These are phyloP conservation scores for Zosterops hypoxanthus DNA, from an alignment of 2,113 vertebrate species.

Conservation along the genomic window DNA sequence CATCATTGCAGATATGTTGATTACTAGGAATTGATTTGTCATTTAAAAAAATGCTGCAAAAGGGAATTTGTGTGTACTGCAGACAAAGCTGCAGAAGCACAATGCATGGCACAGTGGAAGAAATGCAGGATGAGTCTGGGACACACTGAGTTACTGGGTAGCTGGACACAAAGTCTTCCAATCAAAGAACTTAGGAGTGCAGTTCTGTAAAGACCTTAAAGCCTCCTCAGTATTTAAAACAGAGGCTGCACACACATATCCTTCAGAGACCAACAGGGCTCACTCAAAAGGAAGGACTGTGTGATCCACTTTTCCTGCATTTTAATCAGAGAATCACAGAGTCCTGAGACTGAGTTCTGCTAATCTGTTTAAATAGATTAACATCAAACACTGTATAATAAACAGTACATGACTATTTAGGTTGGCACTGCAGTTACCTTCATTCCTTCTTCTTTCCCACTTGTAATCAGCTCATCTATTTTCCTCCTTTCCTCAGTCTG, in stretches of 20 bases:
- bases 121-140: background rate
- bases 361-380: background rate
- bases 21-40: background rate
- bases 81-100: background rate
- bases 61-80: background rate
- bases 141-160: background rate
- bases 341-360: background rate
- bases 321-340: background rate
- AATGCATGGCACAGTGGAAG: background rate
- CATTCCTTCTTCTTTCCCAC: constrained; percentile 89
- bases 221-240: background rate
- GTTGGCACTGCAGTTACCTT: constrained; percentile 75
- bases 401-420: background rate
- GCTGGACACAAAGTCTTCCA: background rate
- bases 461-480: constrained; percentile 88
- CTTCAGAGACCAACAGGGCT: background rate
- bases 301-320: background rate
- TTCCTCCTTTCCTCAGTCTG: constrained; percentile 88
- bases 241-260: background rate
- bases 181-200: background rate
- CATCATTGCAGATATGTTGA: background rate
- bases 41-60: background rate
- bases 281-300: background rate
- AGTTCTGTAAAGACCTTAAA: background rate
- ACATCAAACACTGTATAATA: background rate